Evolutionary conservation across 2,113 vertebrate species (phyloP).

Genomic region (Poeciliopsis turrubarensis): DNA sequence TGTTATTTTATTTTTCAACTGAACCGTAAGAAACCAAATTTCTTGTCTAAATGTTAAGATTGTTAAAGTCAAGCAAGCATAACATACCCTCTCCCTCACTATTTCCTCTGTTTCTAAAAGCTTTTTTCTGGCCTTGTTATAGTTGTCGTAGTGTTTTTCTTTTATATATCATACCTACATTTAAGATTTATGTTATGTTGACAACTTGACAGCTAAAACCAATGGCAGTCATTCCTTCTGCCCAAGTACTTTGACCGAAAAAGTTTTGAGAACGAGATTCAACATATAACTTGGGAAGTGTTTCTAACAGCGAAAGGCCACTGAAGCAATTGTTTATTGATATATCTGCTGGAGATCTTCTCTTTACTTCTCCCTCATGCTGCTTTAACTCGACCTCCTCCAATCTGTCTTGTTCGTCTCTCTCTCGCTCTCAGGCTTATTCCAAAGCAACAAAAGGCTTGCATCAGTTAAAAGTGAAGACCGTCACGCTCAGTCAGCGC

Average conservation of each 20-base stretch:
- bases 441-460: conserved; percentile 29
- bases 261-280: not conserved
- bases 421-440: conserved; percentile 3
- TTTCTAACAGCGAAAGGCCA: too few species aligned
- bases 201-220: too few species aligned
- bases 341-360: not conserved
- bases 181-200: too few species aligned
- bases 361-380: conserved; percentile 2
- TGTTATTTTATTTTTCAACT: too few species aligned
- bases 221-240: not conserved
- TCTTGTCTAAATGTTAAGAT: too few species aligned
- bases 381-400: not conserved
- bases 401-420: conserved; percentile 10
- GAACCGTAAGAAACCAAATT: too few species aligned
- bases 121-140: too few species aligned
- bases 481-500: conserved; percentile 47
- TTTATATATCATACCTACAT: too few species aligned
- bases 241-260: not conserved
- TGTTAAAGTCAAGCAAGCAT: too few species aligned
- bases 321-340: not conserved
- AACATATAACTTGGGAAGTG: not conserved
- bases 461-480: conserved; percentile 40
- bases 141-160: too few species aligned
- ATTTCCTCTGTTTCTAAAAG: too few species aligned
- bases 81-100: too few species aligned